A percentile compares a stretch with the other conserved stretches of the same genome.
Evolutionary conservation across 1,140 invertebrate genomes (phyloP).

Genomic region (Cecropterus lyciades): DNA sequence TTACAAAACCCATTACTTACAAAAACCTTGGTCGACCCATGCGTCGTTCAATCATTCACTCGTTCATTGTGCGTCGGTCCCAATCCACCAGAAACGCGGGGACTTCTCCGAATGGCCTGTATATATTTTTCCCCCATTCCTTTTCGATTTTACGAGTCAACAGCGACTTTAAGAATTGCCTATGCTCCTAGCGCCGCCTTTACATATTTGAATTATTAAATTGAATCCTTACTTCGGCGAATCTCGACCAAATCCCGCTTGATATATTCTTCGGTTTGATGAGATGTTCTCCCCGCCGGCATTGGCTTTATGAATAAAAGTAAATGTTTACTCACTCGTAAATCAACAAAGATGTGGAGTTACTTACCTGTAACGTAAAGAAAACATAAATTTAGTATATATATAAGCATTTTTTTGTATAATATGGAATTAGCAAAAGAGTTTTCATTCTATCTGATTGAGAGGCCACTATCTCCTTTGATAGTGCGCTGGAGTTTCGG

Average conservation of each 20-base stretch:
- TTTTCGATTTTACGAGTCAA: slow-evolving; percentile 64
- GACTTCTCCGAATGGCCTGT: slow-evolving; percentile 53
- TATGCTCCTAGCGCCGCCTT: slow-evolving; percentile 46
- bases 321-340: slow-evolving; percentile 13
- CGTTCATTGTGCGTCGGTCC: slow-evolving; percentile 42
- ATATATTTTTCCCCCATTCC: slow-evolving; percentile 63
- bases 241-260: slow-evolving; percentile 27
- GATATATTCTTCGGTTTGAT: slow-evolving; percentile 17
- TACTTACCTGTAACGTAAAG: slow-evolving; percentile 58
- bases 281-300: slow-evolving; percentile 18
- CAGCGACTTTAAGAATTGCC: slow-evolving; percentile 61
- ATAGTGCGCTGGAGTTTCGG: no score
- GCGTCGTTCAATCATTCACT: slow-evolving; percentile 1
- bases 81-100: slow-evolving; percentile 49
- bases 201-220: slow-evolving; percentile 66
- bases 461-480: no score
- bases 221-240: slow-evolving; percentile 40
- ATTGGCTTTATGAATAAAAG: background rate
- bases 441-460: no score
- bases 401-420: background rate
- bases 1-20: background rate
- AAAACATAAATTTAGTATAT: slow-evolving; percentile 22
- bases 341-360: background rate
- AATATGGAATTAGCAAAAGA: no score
- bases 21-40: background rate